These are phyloP conservation scores for Dinoponera quadriceps DNA, from an alignment of 1,140 invertebrate genomes.

Conservation along the genomic window DNA sequence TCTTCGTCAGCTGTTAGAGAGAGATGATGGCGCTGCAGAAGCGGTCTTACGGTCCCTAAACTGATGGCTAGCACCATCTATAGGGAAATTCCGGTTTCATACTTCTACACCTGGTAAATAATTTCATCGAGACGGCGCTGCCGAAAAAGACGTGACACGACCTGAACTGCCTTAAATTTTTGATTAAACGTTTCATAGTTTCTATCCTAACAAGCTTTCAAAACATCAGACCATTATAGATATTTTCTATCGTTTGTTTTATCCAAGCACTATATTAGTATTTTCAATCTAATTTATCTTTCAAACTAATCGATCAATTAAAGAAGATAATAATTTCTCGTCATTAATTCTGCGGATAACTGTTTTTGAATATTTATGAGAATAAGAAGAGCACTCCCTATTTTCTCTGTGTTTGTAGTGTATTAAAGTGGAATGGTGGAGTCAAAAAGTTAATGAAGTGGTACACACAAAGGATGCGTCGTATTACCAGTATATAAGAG, in stretches of 20 bases:
- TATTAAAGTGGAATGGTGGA: no score
- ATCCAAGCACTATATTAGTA: background rate
- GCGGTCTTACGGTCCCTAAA: no score
- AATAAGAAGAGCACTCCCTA: no score
- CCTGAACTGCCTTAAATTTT: background rate
- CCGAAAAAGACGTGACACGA: background rate
- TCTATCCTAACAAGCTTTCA: background rate
- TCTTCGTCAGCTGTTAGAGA: no score
- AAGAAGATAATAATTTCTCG: background rate
- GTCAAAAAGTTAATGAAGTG: background rate
- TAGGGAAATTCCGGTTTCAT: no score
- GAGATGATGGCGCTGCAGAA: no score
- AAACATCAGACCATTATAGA: background rate
- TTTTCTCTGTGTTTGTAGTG: no score
- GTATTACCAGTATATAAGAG: background rate
- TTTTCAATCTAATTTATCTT: background rate
- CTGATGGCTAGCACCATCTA: no score
- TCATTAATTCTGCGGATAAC: background rate
- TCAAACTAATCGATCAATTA: slow-evolving; percentile 2
- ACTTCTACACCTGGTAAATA: no score
- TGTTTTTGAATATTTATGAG: slow-evolving; percentile 6
- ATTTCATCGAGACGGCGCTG: slow-evolving; percentile 39
- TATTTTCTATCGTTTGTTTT: background rate
- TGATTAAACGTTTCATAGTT: background rate
- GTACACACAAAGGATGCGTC: background rate